These are phyloP conservation scores for Osmerus mordax DNA, from an alignment of 2,113 vertebrate species.

Conservation along the genomic window DNA sequence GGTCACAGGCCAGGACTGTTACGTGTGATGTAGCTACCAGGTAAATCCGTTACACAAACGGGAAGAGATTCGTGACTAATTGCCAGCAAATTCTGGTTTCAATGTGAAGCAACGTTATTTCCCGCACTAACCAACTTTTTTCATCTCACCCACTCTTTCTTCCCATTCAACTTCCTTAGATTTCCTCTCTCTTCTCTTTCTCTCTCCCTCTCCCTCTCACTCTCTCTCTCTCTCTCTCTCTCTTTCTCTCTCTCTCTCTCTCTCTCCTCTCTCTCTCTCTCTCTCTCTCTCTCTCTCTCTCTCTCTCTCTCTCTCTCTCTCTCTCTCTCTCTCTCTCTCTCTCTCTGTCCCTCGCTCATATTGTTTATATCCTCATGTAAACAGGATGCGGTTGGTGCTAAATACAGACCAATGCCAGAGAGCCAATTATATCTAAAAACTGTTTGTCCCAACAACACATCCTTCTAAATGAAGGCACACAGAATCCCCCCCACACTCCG, in stretches of 20 bases:
- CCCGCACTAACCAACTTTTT: not conserved
- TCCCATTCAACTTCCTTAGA: not conserved
- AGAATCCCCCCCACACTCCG: constrained; percentile 42
- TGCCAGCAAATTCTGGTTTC: too few relatives aligned
- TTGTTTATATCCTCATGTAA: constrained; percentile 59
- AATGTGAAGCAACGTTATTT: too few relatives aligned
- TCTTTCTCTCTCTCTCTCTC: not conserved
- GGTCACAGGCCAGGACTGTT: too few relatives aligned
- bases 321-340: not conserved
- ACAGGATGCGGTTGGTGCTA: constrained; percentile 67
- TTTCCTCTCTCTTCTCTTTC: not conserved
- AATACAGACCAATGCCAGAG: constrained; percentile 66
- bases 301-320: too few relatives aligned
- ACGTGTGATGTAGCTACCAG: too few relatives aligned
- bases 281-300: not conserved
- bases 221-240: too few relatives aligned
- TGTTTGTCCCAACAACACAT: constrained; percentile 68
- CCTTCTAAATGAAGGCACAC: constrained; percentile 48
- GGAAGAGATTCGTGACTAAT: too few relatives aligned
- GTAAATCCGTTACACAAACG: too few relatives aligned
- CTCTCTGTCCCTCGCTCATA: constrained; percentile 21
- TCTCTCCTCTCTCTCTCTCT: not conserved
- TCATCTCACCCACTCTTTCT: not conserved
- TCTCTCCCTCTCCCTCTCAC: not conserved
- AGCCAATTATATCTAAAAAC: constrained; percentile 70